phyloP scores from a whole-genome alignment of 2,797 vertebrate species.

The Periophthalmus magnuspinnatus region DNA sequence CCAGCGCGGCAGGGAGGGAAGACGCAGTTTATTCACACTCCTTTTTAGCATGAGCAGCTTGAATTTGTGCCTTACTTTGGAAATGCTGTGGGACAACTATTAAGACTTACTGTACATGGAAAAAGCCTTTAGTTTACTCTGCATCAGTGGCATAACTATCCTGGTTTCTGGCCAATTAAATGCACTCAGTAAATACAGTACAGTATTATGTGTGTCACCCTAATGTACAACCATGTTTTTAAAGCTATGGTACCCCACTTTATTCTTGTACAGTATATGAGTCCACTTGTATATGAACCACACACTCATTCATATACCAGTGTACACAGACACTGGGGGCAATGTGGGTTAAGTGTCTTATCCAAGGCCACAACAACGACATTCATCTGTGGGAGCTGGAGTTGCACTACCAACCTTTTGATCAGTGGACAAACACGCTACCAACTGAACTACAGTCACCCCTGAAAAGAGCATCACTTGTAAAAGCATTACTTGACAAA shows the following conservation, averaged over 20 bases:
- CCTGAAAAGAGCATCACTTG: too few species aligned
- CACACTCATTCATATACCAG: too few species aligned
- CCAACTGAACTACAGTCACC: too few species aligned
- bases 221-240: not conserved
- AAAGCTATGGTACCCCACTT: not conserved
- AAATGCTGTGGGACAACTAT: not conserved
- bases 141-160: not conserved
- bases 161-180: not conserved
- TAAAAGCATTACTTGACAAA: not conserved
- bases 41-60: conserved; percentile 1
- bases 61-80: not conserved
- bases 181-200: not conserved
- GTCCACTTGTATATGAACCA: not conserved
- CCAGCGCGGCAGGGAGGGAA: conserved; percentile 9
- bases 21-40: conserved; percentile 17
- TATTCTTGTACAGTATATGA: not conserved
- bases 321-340: too few species aligned
- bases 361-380: too few species aligned
- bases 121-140: not conserved
- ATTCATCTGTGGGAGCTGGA: too few species aligned
- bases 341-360: too few species aligned
- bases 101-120: not conserved
- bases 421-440: too few species aligned
- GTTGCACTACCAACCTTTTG: too few species aligned
- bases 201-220: not conserved